Conservation (phyloP, 2,113 vertebrate species). For the Grammomys dolichurus region DNA sequence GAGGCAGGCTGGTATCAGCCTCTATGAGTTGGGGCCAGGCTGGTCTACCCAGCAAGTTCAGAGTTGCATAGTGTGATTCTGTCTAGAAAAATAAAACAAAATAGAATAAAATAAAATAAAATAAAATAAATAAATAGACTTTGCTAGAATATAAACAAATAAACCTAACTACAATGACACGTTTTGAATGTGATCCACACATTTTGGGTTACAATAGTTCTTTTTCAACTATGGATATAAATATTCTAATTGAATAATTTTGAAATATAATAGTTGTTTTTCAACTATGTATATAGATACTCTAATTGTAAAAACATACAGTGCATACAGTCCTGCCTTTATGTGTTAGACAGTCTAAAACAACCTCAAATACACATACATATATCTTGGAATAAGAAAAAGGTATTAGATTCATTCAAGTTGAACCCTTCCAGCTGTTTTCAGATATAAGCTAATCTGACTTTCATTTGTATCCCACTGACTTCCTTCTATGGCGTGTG, state of each 20-base stretch:
- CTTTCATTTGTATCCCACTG: slow-evolving; percentile 77
- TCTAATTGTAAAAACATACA: slow-evolving; percentile 12
- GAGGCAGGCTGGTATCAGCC: background rate
- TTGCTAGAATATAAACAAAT: background rate
- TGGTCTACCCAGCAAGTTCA: background rate
- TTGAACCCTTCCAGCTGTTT: slow-evolving; percentile 67
- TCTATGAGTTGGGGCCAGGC: background rate
- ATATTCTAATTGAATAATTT: slow-evolving; percentile 29
- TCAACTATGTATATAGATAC: background rate
- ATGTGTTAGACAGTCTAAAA: slow-evolving; percentile 34
- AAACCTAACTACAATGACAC: background rate
- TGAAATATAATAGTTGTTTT: background rate
- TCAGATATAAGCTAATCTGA: slow-evolving; percentile 72
- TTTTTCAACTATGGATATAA: background rate
- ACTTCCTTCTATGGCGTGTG: slow-evolving; percentile 64
- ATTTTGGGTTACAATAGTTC: background rate
- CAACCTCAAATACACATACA: background rate
- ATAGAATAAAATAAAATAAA: background rate
- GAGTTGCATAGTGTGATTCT: background rate
- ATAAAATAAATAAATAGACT: background rate
- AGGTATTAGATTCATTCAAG: slow-evolving; percentile 62
- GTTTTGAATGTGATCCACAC: background rate
- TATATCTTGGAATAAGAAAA: slow-evolving; percentile 38
- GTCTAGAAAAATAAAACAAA: background rate
- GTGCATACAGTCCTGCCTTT: background rate